Evolutionary conservation across 1,140 invertebrate species (phyloP).

Genomic region (Lutraria rhynchaena): DNA sequence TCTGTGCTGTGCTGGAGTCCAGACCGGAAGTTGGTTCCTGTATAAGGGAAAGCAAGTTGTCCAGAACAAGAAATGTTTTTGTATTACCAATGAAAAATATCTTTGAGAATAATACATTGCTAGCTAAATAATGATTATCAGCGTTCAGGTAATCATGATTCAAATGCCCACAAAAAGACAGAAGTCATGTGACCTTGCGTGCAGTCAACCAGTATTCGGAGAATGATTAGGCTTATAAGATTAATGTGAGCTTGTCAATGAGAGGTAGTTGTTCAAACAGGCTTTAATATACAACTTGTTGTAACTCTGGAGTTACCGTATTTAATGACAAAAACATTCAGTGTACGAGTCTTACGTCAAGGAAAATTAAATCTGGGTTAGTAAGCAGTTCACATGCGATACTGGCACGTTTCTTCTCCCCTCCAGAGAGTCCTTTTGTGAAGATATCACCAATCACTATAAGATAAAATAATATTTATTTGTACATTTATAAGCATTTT

Average conservation of each 20-base stretch:
- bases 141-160: too few relatives aligned
- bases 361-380: constrained; percentile 91
- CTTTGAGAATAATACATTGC: too few relatives aligned
- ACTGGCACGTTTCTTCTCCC: constrained; percentile 93
- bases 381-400: constrained; percentile 93
- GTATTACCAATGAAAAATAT: constrained; percentile 4
- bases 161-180: too few relatives aligned
- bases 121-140: too few relatives aligned
- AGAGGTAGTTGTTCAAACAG: too few relatives aligned
- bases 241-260: too few relatives aligned
- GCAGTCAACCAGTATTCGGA: too few relatives aligned
- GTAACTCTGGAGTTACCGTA: too few relatives aligned
- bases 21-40: constrained; percentile 93
- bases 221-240: not conserved
- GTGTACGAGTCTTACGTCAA: constrained; percentile 88
- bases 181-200: not conserved
- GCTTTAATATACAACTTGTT: too few relatives aligned
- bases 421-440: constrained; percentile 91
- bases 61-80: too few relatives aligned
- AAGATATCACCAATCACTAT: constrained; percentile 91
- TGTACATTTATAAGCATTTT: not conserved
- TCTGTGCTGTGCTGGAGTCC: constrained; percentile 91
- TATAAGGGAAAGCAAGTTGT: too few relatives aligned
- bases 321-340: too few relatives aligned
- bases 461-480: constrained; percentile 47